Evolutionary conservation across 2,888 invertebrate genomes (phyloP).

Genomic region (Cynaeus angustus): DNA sequence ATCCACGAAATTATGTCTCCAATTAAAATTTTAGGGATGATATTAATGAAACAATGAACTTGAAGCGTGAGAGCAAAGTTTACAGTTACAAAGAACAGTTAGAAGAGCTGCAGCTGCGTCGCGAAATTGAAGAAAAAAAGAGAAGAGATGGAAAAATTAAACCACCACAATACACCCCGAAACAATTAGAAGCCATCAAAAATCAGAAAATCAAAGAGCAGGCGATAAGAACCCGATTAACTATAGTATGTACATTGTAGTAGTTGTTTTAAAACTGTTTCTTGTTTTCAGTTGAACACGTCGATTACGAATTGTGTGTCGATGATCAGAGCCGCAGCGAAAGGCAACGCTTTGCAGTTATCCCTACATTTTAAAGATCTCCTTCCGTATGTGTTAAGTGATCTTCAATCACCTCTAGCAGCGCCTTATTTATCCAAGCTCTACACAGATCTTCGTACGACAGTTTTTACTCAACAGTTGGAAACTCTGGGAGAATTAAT

Average conservation of each 20-base stretch:
- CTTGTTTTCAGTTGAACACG: slow-evolving; percentile 64
- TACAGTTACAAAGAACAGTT: slow-evolving; percentile 98
- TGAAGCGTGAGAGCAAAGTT: slow-evolving; percentile 96
- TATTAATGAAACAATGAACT: slow-evolving; percentile 78
- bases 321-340: slow-evolving; percentile 72
- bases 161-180: slow-evolving; percentile 83
- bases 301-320: slow-evolving; percentile 72
- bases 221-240: slow-evolving; percentile 81
- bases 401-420: slow-evolving; percentile 85
- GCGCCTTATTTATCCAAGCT: slow-evolving; percentile 80
- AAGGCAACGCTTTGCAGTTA: slow-evolving; percentile 73
- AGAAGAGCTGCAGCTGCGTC: slow-evolving; percentile 93
- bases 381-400: slow-evolving; percentile 75
- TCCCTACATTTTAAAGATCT: slow-evolving; percentile 76
- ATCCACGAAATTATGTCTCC: too few relatives aligned
- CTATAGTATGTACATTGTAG: slow-evolving; percentile 52
- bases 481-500: slow-evolving; percentile 76
- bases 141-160: slow-evolving; percentile 85
- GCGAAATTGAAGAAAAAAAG: slow-evolving; percentile 93
- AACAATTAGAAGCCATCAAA: slow-evolving; percentile 94
- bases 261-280: not conserved
- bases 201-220: slow-evolving; percentile 90
- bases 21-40: slow-evolving; percentile 67
- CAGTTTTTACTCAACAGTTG: slow-evolving; percentile 73
- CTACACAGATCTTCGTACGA: slow-evolving; percentile 76